phyloP scores from a whole-genome alignment of 2,113 vertebrate species.

The Alouatta palliata region DNA sequence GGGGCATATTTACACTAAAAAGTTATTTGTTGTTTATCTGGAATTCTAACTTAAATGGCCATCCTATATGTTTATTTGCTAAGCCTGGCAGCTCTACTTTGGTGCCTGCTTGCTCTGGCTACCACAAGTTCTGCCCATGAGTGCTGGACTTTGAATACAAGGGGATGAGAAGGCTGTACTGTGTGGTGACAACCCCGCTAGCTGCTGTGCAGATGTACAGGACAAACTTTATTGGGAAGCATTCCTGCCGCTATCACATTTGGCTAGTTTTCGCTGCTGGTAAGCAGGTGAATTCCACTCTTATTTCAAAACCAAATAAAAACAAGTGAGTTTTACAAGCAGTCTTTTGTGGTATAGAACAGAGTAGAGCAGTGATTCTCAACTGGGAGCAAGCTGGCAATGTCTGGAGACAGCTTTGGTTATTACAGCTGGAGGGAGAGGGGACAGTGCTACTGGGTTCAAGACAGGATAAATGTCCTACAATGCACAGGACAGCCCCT shows the following conservation, averaged over 20 bases:
- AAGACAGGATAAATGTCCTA: background rate
- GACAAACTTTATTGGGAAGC: background rate
- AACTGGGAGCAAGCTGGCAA: background rate
- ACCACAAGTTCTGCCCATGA: background rate
- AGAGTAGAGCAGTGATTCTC: background rate
- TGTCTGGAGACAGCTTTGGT: background rate
- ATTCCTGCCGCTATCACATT: background rate
- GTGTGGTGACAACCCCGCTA: background rate
- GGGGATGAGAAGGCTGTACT: background rate
- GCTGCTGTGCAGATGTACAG: background rate
- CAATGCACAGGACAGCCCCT: background rate
- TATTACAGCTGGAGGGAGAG: background rate
- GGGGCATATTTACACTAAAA: background rate
- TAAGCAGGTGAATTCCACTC: background rate
- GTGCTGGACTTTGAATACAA: background rate
- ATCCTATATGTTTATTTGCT: background rate
- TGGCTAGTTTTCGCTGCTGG: background rate
- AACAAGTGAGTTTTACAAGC: background rate
- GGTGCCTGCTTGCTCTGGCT: background rate
- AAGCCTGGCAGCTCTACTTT: background rate
- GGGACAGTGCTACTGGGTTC: background rate
- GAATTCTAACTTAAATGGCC: background rate
- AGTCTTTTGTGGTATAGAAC: background rate
- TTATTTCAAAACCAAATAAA: conserved; percentile 8
- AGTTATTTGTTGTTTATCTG: background rate